Evolutionary conservation across 2,888 invertebrate species (phyloP), one percentile per base, ranked within the genome.

Genomic region (Sinopyrophorus schimmeli): DNA sequence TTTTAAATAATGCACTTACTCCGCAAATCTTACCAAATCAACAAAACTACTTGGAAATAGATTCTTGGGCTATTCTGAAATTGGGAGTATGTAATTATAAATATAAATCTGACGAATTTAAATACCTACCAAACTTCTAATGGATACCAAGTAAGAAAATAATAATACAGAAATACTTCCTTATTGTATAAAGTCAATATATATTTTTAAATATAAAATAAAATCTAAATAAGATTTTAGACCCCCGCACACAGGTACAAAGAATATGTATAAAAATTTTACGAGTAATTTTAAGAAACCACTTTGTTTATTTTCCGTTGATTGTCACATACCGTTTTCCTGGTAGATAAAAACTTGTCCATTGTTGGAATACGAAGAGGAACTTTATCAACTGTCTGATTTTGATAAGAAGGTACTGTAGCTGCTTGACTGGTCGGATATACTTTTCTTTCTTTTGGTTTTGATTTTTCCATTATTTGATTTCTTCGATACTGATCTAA

Each of bases 401-500:
- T n/a, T n/a, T n/a, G n/a, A n/a, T n/a, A n/a, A 61, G 5, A 69
- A 60, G n/a, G 73, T 66, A 60, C 73, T 74, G 74, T 74, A 73
- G 20, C 46, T 2, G 21, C 69, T 72, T 68, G 75, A 74, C 74
- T 53, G 74, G 73, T 59, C 16, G 6, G 14, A 1, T n/a, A 3
- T 5, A 11, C 17, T 3, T 40, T 48, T 12, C 20, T 46, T n/a
- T 59, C 62, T 23, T 54, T 61, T 3, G 66, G 64, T 44, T 67
- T 74, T 46, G 74, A 76, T 37, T 75, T 68, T 50, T 77, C 75
- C 4, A 73, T 65, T 50, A 77, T 62, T 42, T 77, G 75, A 5
- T 69, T 74, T 38, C 72, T 68, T 63, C 80, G 76, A 63, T 83
- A 84, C 59, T 82, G 80, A 55, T 85, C 83, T 41, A 85, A 71